phyloP scores from a whole-genome alignment of 1,140 invertebrate species.

The Lutraria rhynchaena region DNA sequence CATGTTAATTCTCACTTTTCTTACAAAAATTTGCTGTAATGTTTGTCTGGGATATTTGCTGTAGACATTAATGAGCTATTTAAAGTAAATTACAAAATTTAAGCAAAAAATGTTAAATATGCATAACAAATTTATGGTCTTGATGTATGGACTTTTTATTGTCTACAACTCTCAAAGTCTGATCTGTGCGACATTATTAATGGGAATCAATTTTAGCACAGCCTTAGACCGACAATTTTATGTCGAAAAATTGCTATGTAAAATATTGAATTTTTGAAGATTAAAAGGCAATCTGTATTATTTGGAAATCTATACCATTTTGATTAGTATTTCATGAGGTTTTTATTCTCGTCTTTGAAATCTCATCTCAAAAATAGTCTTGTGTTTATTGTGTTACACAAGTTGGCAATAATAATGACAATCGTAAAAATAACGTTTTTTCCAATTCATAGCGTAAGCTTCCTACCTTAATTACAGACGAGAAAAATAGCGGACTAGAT shows the following conservation, averaged over 20 bases:
- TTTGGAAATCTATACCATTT: too few species aligned
- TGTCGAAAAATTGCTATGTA: not conserved
- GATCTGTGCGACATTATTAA: not conserved
- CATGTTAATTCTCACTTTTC: too few species aligned
- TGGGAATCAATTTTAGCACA: not conserved
- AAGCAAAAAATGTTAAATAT: too few species aligned
- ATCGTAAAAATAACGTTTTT: slow-evolving; percentile 42
- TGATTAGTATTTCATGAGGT: not conserved
- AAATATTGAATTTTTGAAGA: not conserved
- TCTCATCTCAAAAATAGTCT: slow-evolving; percentile 2
- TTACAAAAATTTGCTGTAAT: too few species aligned
- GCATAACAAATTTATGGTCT: too few species aligned
- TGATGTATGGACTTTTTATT: too few species aligned
- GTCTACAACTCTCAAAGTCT: too few species aligned
- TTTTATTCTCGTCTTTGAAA: slow-evolving; percentile 35
- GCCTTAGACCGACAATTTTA: not conserved
- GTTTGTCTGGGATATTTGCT: too few species aligned
- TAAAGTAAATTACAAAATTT: too few species aligned
- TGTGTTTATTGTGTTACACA: slow-evolving; percentile 18
- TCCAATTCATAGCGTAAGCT: not conserved
- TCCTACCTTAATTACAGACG: slow-evolving; percentile 11
- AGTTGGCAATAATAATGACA: slow-evolving; percentile 18
- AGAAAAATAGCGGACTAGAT: slow-evolving; percentile 14
- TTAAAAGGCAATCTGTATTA: not conserved
- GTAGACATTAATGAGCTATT: too few species aligned